phyloP scores from a whole-genome alignment of 1,140 invertebrate species.

The Danaus plexippus region DNA sequence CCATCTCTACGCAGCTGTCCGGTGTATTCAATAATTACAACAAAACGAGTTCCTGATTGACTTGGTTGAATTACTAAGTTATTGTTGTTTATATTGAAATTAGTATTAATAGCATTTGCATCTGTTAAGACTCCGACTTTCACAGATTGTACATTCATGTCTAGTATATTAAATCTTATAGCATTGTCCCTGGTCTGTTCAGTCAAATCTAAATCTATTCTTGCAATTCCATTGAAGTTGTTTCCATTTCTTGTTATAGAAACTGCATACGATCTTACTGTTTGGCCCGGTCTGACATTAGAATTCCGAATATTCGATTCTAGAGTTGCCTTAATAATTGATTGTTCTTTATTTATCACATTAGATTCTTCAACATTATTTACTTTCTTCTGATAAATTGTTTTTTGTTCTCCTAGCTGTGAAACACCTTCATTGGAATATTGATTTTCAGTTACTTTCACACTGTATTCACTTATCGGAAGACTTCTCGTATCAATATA shows the following conservation, averaged over 20 bases:
- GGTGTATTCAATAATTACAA: conserved; percentile 51
- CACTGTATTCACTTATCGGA: no score
- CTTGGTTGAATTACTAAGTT: conserved; percentile 32
- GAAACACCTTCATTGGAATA: no score
- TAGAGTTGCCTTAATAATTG: no score
- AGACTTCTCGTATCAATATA: no score
- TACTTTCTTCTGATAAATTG: no score
- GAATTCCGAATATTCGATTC: no score
- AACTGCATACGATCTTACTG: conserved; percentile 30
- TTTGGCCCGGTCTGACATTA: conserved; percentile 40
- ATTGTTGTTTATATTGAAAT: conserved; percentile 22
- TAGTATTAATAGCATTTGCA: conserved; percentile 20
- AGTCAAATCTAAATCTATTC: conserved; percentile 37
- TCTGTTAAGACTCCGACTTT: conserved; percentile 32
- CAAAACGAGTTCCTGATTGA: conserved; percentile 20
- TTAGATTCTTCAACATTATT: no score
- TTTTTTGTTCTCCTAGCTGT: no score
- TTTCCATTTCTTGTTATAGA: conserved; percentile 29
- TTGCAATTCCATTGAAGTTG: conserved; percentile 35
- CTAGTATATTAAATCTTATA: conserved; percentile 34
- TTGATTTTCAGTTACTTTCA: no score
- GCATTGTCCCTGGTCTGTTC: conserved; percentile 26
- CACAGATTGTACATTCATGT: conserved; percentile 30
- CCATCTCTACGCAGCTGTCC: conserved; percentile 48
- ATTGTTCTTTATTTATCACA: no score